Conservation (phyloP, 2,113 vertebrate species). For the Dicaeum eximium region DNA sequence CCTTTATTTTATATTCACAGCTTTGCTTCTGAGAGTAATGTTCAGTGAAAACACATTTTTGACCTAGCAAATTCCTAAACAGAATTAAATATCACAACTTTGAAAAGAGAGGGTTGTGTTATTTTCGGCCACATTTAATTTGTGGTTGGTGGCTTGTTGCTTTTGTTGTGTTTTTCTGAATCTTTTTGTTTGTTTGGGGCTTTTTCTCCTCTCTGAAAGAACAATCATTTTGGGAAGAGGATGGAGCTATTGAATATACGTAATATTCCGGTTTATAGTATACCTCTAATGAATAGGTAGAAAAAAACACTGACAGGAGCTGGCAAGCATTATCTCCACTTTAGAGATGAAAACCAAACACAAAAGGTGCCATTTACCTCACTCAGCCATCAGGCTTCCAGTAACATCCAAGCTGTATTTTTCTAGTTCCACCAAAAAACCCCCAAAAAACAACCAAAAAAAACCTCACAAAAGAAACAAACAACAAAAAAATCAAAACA, state of each 20-base stretch:
- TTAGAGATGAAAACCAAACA: not conserved
- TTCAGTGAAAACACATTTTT: not conserved
- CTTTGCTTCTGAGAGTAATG: not conserved
- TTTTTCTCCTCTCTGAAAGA: not conserved
- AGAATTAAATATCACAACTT: not conserved
- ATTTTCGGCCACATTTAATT: not conserved
- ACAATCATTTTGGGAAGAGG: not conserved
- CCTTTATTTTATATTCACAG: not conserved
- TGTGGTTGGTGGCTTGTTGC: accelerated
- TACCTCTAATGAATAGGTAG: not conserved
- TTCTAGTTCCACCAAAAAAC: not conserved
- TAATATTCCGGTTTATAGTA: not conserved
- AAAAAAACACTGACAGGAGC: not conserved
- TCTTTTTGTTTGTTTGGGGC: accelerated
- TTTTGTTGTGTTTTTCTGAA: not conserved
- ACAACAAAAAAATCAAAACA: not conserved
- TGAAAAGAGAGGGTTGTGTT: not conserved
- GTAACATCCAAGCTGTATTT: not conserved
- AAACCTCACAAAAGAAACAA: too few relatives aligned
- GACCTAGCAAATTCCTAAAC: not conserved
- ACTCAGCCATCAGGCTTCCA: not conserved
- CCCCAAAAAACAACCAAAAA: too few relatives aligned
- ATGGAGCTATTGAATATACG: not conserved
- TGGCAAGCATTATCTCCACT: not conserved
- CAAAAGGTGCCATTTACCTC: not conserved